Evolutionary conservation across 1,140 invertebrate species (phyloP).

Genomic region (Anastrepha obliqua): DNA sequence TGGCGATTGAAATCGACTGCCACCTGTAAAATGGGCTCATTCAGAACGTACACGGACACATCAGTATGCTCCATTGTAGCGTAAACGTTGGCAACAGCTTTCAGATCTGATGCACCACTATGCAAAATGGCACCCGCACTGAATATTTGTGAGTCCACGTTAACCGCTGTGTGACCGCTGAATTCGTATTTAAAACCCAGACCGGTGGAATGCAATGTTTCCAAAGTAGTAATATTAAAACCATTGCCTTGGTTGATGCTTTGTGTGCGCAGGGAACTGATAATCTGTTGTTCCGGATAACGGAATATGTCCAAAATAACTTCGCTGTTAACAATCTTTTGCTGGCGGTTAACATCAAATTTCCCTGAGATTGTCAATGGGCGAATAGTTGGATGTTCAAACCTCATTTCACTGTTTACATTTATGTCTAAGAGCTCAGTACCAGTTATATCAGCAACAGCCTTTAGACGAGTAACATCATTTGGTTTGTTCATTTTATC

Average conservation of each 20-base stretch:
- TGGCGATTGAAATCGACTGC: constrained; percentile 61
- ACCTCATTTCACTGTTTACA: constrained; percentile 77
- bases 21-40: constrained; percentile 63
- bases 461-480: constrained; percentile 73
- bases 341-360: constrained; percentile 73
- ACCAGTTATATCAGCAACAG: constrained; percentile 62
- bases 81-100: constrained; percentile 54
- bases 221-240: constrained; percentile 63
- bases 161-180: constrained; percentile 59
- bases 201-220: constrained; percentile 63
- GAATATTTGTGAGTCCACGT: constrained; percentile 60
- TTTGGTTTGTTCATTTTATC: constrained; percentile 83
- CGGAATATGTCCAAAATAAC: constrained; percentile 80
- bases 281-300: constrained; percentile 79
- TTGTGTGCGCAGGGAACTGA: constrained; percentile 63
- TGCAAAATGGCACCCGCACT: constrained; percentile 60
- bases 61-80: constrained; percentile 62
- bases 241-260: constrained; percentile 58
- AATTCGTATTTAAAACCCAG: constrained; percentile 65
- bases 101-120: constrained; percentile 57
- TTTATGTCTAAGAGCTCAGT: constrained; percentile 75
- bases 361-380: constrained; percentile 76
- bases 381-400: constrained; percentile 80
- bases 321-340: constrained; percentile 74
- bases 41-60: constrained; percentile 67